These are phyloP conservation scores for Sinopyrophorus schimmeli DNA, from an alignment of 2,888 invertebrate species.

Conservation along the genomic window DNA sequence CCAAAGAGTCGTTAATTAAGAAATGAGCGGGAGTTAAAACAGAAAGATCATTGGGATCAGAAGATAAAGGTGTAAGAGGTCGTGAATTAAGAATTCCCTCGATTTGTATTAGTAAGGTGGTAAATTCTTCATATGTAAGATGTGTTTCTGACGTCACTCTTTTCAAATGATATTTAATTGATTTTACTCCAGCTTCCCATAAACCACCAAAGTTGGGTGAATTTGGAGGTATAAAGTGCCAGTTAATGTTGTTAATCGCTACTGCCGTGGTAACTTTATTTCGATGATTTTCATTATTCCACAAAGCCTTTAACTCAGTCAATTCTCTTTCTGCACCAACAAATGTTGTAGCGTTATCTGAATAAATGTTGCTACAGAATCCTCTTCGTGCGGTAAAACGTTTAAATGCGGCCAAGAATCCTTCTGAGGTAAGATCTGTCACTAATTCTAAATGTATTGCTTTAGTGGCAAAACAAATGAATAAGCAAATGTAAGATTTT, in stretches of 20 bases:
- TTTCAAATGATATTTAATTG: constrained; percentile 40
- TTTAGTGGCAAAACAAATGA: too few species aligned
- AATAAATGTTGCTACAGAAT: background rate
- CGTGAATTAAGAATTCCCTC: constrained; percentile 33
- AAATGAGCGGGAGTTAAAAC: constrained; percentile 39
- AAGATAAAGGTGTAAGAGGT: constrained; percentile 28
- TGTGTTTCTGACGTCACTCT: constrained; percentile 25
- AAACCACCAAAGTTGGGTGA: constrained; percentile 40
- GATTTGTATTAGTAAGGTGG: constrained; percentile 30
- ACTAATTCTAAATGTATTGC: too few species aligned
- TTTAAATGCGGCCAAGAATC: constrained; percentile 2
- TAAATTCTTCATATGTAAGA: constrained; percentile 39
- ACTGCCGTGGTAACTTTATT: background rate
- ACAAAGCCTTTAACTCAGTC: background rate
- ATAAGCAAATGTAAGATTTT: too few species aligned
- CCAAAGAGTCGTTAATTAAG: constrained; percentile 32
- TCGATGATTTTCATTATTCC: background rate
- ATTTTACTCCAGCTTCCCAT: constrained; percentile 42
- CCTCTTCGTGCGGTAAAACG: constrained; percentile 1
- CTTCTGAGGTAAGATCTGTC: too few species aligned
- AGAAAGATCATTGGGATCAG: constrained; percentile 29
- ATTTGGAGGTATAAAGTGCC: constrained; percentile 1
- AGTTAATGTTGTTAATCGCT: background rate
- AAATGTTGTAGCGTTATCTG: background rate
- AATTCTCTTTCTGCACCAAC: background rate